Base-by-base conservation (phyloP, 2,888 invertebrate genomes). In the Diarsia dahlii region DNA sequence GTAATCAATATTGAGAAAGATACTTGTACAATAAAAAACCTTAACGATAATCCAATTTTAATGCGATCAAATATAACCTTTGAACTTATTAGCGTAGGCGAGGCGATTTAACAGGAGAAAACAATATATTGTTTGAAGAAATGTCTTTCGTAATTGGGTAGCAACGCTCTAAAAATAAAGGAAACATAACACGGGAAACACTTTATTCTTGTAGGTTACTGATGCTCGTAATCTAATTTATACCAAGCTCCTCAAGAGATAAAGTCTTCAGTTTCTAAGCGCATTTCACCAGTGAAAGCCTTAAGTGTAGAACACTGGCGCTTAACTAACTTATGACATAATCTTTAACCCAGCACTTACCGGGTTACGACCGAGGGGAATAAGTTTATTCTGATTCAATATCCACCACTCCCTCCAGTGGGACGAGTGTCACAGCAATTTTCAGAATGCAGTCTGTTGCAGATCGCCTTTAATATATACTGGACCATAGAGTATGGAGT, bases 331-430 rank as follows among this genome's bases (percentile, higher is more conserved):
- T 83, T 65, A 71, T 71, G 73, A 73, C 34, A 58, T 71, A 68
- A 82, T 82, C 80, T 69, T 76, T 68, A 70, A 64, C 72, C 78
- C 48, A n/a, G 58, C 75, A 65, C 73, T 82, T 79, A 82, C 52
- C 62, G 28, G 71, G 82, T 80, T 82, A 82, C 58, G 62, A 74
- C 76, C 76, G n/a, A 56, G n/a, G 83, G 80, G 77, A 77, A 65
- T 71, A 28, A 58, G 62, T 78, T 81, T 78, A 78, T 81, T 78
- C 66, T 78, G 73, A 84, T 84, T 84, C 76, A 75, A 84, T 84
- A 81, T 81, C 71, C 64, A 60, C 60, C 8, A 62, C n/a, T 64
- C 75, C 76, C 78, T 28, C 65, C n/a, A 45, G 63, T 65, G 66
- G 69, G 74, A 72, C 48, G 54, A 81, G 46, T 68, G 73, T 78